These are phyloP conservation scores for Perognathus longimembris DNA, from an alignment of 2,113 vertebrate species.

Conservation along the genomic window DNA sequence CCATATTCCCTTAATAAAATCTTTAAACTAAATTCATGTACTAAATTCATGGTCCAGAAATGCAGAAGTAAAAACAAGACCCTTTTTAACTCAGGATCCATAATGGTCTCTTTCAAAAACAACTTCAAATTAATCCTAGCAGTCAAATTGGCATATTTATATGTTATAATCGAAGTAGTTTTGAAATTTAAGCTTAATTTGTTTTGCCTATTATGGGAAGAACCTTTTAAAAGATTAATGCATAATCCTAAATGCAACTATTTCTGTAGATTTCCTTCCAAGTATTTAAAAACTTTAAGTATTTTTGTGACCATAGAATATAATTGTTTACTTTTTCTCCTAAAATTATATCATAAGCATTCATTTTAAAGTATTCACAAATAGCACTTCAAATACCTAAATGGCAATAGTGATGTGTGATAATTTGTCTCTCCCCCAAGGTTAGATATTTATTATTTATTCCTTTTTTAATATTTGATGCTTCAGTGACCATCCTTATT, in stretches of 20 bases:
- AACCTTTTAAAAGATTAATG: not conserved
- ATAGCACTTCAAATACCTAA: constrained; percentile 1
- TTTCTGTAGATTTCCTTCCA: constrained; percentile 1
- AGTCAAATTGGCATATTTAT: not conserved
- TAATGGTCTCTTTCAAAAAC: not conserved
- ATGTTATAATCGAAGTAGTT: not conserved
- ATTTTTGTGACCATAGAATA: not conserved
- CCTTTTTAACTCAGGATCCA: too few species aligned
- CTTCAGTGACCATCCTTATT: not conserved
- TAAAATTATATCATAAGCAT: constrained; percentile 13
- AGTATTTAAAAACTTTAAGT: constrained; percentile 1
- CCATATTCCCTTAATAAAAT: too few species aligned
- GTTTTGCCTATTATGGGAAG: not conserved
- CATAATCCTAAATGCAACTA: not conserved
- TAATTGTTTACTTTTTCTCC: constrained; percentile 4
- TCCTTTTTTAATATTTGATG: not conserved
- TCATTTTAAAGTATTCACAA: not conserved
- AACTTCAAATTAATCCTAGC: constrained; percentile 5
- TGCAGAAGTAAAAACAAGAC: too few species aligned
- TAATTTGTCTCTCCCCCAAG: not conserved
- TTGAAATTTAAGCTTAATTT: constrained; percentile 3
- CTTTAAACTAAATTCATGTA: too few species aligned
- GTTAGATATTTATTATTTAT: constrained; percentile 6
- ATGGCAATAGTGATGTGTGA: not conserved
- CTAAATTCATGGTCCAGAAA: not conserved